A percentile compares a stretch with the other conserved stretches of the same genome.
Evolutionary conservation across 2,797 vertebrate species (phyloP).

Genomic region (Cephalopachus bancanus): DNA sequence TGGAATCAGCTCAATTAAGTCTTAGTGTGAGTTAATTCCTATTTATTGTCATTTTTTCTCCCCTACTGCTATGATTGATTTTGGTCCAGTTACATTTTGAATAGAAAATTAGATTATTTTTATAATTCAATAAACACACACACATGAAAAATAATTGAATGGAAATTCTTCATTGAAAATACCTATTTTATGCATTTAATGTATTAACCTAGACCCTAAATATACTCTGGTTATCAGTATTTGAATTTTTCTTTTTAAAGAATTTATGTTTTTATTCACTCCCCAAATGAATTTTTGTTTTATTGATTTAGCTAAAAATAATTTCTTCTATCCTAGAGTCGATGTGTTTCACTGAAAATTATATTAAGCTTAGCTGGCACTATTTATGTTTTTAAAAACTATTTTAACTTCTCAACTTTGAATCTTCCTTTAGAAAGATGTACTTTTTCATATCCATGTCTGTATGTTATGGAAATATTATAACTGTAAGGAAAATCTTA

Average conservation of each 20-base stretch:
- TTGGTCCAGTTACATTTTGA: slow-evolving; percentile 64
- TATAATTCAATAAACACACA: slow-evolving; percentile 74
- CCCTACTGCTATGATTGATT: slow-evolving; percentile 79
- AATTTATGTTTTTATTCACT: slow-evolving; percentile 5
- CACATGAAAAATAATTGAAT: slow-evolving; percentile 73
- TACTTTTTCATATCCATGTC: background rate
- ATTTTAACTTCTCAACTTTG: background rate
- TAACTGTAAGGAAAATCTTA: background rate
- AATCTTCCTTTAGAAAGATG: background rate
- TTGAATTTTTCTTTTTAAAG: slow-evolving; percentile 20
- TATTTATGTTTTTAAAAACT: background rate
- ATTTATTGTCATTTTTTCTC: slow-evolving; percentile 74
- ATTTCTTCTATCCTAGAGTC: background rate
- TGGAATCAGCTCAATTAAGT: slow-evolving; percentile 79
- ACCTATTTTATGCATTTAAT: slow-evolving; percentile 17
- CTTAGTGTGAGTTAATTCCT: slow-evolving; percentile 76
- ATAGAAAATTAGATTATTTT: slow-evolving; percentile 76
- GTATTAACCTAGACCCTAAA: background rate
- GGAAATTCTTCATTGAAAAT: slow-evolving; percentile 62
- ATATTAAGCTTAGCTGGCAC: background rate
- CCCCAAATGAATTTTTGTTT: background rate
- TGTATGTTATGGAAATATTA: slow-evolving; percentile 21
- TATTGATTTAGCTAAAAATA: background rate
- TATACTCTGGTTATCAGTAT: background rate
- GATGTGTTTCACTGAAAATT: background rate